Evolutionary conservation across 2,113 vertebrate genomes (phyloP), one percentile per base, ranked within the genome.

Genomic region (Peromyscus californicus): DNA sequence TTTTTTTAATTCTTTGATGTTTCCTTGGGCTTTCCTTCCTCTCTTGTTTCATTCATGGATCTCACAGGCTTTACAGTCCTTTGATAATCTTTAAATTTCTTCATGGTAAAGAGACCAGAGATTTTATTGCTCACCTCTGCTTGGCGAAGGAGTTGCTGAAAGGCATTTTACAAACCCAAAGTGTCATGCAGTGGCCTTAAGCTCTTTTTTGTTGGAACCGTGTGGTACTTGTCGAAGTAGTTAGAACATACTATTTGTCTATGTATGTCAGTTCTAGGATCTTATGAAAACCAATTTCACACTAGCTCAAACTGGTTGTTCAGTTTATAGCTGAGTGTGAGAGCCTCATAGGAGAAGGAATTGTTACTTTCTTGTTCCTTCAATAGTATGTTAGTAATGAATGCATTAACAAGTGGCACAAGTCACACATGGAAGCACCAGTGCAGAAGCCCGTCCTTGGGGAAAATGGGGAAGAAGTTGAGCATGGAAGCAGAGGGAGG

Each of bases 1-100:
- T 99, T 99, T 98, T 99, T 98, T 99, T 95, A 98, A 36, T 97
- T 98, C 97, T 99, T 99, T 92, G 98, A 96, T 80, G 98, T 99
- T 97, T 99, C 99, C 98, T 99, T 99, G 95, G 96, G 98, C 98
- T 99, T 99, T 97, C 99, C 99, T 63, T 31, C 45, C 8, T 99
- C 99, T 69, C 99, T 99, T 21, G 98, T 99, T 98, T 99, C 99
- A 80, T 99, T 99, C 99, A 99, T 99, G 61, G 99, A 99, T 96
- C 99, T 99, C 97, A 99, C 99, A 98, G 99, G 99, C 99, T 99
- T 99, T 98, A 99, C 99, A 96, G 99, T 99, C 97, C 99, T 99
- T 94, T 98, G 98, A 13, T 99, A 99, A 98, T 99, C 98, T 94
- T 99, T 98, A 97, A 99, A 99, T 24, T 98, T 99, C 98, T 99